Evolutionary conservation across 1,140 invertebrate species (phyloP).

Genomic region (Anoplolepis gracilipes): DNA sequence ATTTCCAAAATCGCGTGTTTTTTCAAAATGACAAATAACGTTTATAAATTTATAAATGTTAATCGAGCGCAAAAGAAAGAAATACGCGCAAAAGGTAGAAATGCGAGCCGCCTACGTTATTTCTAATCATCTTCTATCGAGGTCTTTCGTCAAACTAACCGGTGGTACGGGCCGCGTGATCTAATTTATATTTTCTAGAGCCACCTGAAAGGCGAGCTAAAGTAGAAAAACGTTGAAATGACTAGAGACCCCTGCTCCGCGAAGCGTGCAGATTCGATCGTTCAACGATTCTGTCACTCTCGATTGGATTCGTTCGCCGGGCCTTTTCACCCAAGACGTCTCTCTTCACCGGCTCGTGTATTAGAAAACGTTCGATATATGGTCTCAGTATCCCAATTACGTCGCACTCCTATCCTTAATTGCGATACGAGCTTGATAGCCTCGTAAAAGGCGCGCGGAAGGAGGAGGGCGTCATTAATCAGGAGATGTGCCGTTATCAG

Average conservation of each 20-base stretch:
- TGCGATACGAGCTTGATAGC: not conserved
- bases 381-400: constrained; percentile 22
- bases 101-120: constrained; percentile 34
- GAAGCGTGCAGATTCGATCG: constrained; percentile 61
- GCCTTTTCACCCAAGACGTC: constrained; percentile 63
- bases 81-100: constrained; percentile 25
- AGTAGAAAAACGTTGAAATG: constrained; percentile 68
- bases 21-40: not conserved
- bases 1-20: not conserved
- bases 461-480: constrained; percentile 20
- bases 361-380: constrained; percentile 39
- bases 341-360: constrained; percentile 38
- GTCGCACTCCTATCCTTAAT: constrained; percentile 6
- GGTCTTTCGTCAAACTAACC: constrained; percentile 76
- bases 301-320: constrained; percentile 67
- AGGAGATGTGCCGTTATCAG: not conserved
- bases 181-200: constrained; percentile 84
- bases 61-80: not conserved
- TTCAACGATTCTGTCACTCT: constrained; percentile 73
- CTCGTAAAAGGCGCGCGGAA: not conserved
- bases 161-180: constrained; percentile 61
- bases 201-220: constrained; percentile 62
- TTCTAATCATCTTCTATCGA: constrained; percentile 75
- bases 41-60: not conserved
- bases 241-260: constrained; percentile 56